These are phyloP conservation scores for Cryptocephalus moraei DNA, from an alignment of 2,888 invertebrate species.

Conservation along the genomic window DNA sequence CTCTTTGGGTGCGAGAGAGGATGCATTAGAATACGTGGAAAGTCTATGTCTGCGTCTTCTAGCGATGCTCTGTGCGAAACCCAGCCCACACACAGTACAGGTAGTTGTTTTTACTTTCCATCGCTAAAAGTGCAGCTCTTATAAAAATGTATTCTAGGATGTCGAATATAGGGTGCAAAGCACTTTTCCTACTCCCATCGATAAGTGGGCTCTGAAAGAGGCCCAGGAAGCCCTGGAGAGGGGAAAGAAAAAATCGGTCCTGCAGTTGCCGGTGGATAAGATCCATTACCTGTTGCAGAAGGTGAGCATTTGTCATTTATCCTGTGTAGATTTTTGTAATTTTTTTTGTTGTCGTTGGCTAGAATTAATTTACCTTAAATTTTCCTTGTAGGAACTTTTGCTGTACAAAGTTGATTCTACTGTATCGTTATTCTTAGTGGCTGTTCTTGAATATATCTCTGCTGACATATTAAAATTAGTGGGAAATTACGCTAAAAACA, in stretches of 20 bases:
- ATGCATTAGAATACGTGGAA: slow-evolving; percentile 88
- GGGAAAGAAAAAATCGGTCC: slow-evolving; percentile 65
- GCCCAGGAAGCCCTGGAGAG: slow-evolving; percentile 76
- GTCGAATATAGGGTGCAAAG: slow-evolving; percentile 87
- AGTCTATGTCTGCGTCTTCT: slow-evolving; percentile 79
- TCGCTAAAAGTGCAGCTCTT: no score
- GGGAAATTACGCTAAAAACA: slow-evolving; percentile 95
- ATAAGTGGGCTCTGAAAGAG: slow-evolving; percentile 86
- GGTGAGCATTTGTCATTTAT: slow-evolving; percentile 35
- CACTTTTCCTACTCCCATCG: slow-evolving; percentile 91
- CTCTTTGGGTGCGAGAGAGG: slow-evolving; percentile 73
- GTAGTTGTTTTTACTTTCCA: slow-evolving; percentile 30
- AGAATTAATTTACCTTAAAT: slow-evolving; percentile 1
- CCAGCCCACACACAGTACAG: slow-evolving; percentile 71
- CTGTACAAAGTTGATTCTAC: slow-evolving; percentile 79
- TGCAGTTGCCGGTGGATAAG: slow-evolving; percentile 73
- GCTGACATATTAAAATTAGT: slow-evolving; percentile 92
- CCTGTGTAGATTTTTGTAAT: no score
- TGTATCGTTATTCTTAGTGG: slow-evolving; percentile 83
- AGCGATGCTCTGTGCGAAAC: slow-evolving; percentile 78
- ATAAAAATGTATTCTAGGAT: slow-evolving; percentile 48
- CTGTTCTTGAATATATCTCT: slow-evolving; percentile 90
- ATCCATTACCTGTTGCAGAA: slow-evolving; percentile 81
- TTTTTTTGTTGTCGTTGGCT: no score
- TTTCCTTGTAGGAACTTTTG: slow-evolving; percentile 61